Percentiles rank a stretch among this genome's conserved stretches.
Conservation (phyloP, 1,140 invertebrate species). For the Lethrus apterus region DNA sequence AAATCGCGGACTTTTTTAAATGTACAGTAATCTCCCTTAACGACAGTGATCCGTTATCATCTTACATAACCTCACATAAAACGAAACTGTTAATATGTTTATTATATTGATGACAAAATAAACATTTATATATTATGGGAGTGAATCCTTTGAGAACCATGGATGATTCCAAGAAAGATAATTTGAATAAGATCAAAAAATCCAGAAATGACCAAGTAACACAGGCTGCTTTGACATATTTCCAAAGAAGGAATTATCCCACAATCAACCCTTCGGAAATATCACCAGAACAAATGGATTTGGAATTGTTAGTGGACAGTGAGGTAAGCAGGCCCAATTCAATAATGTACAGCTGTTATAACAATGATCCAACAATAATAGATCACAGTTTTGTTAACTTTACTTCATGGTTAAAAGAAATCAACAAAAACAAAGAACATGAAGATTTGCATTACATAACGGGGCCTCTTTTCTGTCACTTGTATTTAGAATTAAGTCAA, state of each 20-base stretch:
- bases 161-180: slow-evolving; percentile 19
- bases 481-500: slow-evolving; percentile 34
- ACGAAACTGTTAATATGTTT: no score
- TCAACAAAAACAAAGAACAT: slow-evolving; percentile 22
- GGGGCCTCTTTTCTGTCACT: slow-evolving; percentile 37
- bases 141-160: slow-evolving; percentile 6
- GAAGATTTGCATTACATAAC: slow-evolving; percentile 32
- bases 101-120: no score
- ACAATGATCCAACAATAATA: slow-evolving; percentile 32
- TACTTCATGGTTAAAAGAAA: slow-evolving; percentile 33
- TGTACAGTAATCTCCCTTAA: no score
- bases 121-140: slow-evolving; percentile 10
- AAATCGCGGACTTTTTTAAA: no score
- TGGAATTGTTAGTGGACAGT: slow-evolving; percentile 24
- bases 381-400: slow-evolving; percentile 36
- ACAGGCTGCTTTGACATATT: slow-evolving; percentile 28
- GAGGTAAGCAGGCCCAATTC: slow-evolving; percentile 32
- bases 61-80: slow-evolving; percentile 9
- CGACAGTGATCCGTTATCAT: no score
- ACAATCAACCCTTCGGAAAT: slow-evolving; percentile 9
- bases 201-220: slow-evolving; percentile 30
- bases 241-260: slow-evolving; percentile 34
- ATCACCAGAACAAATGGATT: slow-evolving; percentile 15
- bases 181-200: slow-evolving; percentile 25
- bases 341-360: slow-evolving; percentile 33